Conservation (phyloP, 2,113 vertebrate genomes). For the Pygoscelis adeliae region DNA sequence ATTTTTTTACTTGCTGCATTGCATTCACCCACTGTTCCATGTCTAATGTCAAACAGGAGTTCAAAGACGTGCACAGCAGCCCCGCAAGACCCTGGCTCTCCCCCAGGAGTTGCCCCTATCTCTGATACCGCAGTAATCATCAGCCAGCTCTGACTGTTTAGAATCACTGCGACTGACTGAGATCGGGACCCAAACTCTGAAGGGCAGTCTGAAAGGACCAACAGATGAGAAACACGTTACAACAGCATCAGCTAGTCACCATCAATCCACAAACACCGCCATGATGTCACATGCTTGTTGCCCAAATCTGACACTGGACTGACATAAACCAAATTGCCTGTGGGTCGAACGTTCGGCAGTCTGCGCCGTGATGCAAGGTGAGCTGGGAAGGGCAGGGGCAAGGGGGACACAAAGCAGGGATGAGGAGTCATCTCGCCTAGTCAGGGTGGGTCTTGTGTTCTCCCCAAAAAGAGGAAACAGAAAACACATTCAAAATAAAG, state of each 20-base stretch:
- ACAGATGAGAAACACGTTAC: background rate
- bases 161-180: background rate
- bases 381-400: background rate
- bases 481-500: background rate
- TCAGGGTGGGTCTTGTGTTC: background rate
- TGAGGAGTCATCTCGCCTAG: background rate
- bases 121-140: background rate
- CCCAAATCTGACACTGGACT: background rate
- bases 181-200: background rate
- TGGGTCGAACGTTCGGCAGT: accelerated
- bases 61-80: background rate
- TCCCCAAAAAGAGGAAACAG: background rate
- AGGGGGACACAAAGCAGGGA: background rate
- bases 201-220: background rate
- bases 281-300: background rate
- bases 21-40: background rate
- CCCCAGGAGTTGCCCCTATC: background rate
- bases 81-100: background rate
- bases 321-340: background rate
- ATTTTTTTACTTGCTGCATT: background rate
- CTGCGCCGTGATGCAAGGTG: background rate
- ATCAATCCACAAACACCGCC: background rate
- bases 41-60: background rate
- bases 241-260: background rate
- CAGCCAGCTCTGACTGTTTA: background rate